phyloP scores from a whole-genome alignment of 1,140 invertebrate species.

The Drosophila neocordata region DNA sequence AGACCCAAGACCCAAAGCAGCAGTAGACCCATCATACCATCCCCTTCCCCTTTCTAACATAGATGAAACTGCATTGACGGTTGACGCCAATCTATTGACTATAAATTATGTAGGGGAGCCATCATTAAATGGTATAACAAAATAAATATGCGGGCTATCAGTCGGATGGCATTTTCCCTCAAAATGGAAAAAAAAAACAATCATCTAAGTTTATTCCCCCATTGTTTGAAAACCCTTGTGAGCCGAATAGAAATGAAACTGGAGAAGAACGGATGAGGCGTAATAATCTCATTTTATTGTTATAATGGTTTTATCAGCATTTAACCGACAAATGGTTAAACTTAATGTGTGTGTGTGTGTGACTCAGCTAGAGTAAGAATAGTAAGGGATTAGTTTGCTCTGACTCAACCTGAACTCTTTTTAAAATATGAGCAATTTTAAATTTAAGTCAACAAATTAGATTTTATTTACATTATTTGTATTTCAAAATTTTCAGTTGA shows the following conservation, averaged over 20 bases:
- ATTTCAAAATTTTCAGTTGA: background rate
- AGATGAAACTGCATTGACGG: constrained; percentile 4
- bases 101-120: constrained; percentile 6
- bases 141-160: constrained; percentile 5
- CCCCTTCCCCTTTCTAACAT: background rate
- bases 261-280: constrained; percentile 3
- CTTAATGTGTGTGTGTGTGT: background rate
- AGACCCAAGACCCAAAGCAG: background rate
- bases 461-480: background rate
- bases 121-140: constrained; percentile 4
- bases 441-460: no score
- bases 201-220: background rate
- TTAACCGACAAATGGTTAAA: constrained; percentile 4
- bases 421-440: background rate
- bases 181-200: background rate
- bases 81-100: constrained; percentile 6
- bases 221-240: background rate
- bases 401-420: background rate
- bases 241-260: background rate
- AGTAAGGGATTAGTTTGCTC: background rate
- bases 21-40: background rate
- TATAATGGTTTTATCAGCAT: constrained; percentile 5
- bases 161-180: background rate
- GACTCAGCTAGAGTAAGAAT: constrained; percentile 1
- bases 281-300: constrained; percentile 10